These are phyloP conservation scores for Rotaria macrura DNA, from an alignment of 2,888 invertebrate species.

Conservation along the genomic window DNA sequence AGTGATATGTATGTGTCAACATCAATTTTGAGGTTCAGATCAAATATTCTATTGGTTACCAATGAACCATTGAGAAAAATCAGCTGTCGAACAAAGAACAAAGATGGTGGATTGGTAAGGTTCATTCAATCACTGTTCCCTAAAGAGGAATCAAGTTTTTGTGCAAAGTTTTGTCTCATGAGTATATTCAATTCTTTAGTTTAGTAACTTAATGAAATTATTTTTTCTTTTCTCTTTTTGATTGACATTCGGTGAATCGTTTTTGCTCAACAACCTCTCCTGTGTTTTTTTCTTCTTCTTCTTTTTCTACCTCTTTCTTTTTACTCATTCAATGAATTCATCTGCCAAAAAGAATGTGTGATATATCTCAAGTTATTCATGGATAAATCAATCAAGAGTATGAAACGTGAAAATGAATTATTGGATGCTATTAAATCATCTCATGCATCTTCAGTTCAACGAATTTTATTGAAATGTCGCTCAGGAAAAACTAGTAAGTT, in stretches of 20 bases:
- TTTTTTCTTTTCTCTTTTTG: background rate
- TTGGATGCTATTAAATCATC: background rate
- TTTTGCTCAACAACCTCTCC: background rate
- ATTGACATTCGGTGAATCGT: background rate
- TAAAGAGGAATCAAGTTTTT: background rate
- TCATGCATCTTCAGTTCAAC: background rate
- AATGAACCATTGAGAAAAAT: background rate
- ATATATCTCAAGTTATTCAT: background rate
- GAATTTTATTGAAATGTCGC: background rate
- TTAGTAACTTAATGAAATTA: background rate
- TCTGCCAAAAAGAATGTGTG: background rate
- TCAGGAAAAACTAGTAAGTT: conserved; percentile 17
- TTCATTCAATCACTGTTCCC: conserved; percentile 3
- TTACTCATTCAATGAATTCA: background rate
- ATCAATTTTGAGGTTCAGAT: background rate
- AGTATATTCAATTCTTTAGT: background rate
- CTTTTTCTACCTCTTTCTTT: background rate
- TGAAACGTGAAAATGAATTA: conserved; percentile 18
- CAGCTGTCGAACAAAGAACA: background rate
- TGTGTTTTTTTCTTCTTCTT: background rate
- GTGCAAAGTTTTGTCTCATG: background rate
- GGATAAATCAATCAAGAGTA: background rate
- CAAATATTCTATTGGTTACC: background rate
- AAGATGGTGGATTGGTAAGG: background rate
- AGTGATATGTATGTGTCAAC: background rate